Evolutionary conservation across 2,888 invertebrate species (phyloP), one percentile per base, ranked within the genome.

Genomic region (Lasioglossum vierecki): DNA sequence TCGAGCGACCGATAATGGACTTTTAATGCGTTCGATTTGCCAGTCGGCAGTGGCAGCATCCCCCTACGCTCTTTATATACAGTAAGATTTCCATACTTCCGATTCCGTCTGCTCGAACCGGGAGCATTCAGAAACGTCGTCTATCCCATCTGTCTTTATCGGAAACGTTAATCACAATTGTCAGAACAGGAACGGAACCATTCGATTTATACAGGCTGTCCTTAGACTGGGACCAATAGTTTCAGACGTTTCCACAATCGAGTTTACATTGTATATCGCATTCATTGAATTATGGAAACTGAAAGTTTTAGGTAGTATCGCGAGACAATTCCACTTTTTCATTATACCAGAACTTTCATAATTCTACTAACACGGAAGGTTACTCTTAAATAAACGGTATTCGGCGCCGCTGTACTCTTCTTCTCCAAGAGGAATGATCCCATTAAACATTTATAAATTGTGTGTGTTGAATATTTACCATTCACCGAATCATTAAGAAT

Each of bases 11-110:
- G 91, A 90, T 91, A 91, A 91, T 91, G 91, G 91, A 91, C 91
- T 91, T 91, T 91, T 91, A 91, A 91, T 91, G 90, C 87, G 91
- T 90, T 91, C 89, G 91, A 91, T 91, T 91, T 87, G 88, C 89
- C 84, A 89, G 80, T 88, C 85, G 53, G 81, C 83, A 82, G 53
- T 79, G 82, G 35, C 71, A 41, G 53, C 79, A 66, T 84, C 81
- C 76, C 86, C 85, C 75, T 76, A 80, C 80, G 73, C 79, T 84
- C 85, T 87, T 84, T 78, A 79, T 68, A 68, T 39, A 68, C 76
- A 85, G 83, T 84, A 87, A 85, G 85, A 90, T 89, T 85, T 88
- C 89, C 90, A 90, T 90, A 90, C 88, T 90, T 89, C 85, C 88
- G 66, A 82, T 79, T 76, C 72, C 73, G 70, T 46, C 63, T 57